phyloP scores from a whole-genome alignment of 1,140 invertebrate genomes.

The Lineus longissimus region DNA sequence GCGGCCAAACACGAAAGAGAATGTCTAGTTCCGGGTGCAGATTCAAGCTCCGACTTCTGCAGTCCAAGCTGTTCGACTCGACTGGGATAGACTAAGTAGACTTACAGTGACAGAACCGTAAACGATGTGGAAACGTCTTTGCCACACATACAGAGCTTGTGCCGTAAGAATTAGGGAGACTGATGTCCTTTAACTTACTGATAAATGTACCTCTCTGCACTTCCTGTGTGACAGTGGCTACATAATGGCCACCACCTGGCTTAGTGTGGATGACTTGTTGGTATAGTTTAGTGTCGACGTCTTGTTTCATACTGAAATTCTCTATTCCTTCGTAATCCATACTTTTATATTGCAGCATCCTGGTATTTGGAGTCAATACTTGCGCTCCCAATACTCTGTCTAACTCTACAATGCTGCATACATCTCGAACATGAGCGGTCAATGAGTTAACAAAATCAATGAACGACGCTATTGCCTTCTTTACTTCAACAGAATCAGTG shows the following conservation, averaged over 20 bases:
- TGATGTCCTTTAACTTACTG: slow-evolving; percentile 71
- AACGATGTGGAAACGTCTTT: neutral
- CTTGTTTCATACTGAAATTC: slow-evolving; percentile 31
- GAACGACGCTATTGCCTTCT: slow-evolving; percentile 58
- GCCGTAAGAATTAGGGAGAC: slow-evolving; percentile 80
- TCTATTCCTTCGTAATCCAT: slow-evolving; percentile 72
- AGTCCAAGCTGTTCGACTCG: too few relatives aligned
- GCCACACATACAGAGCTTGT: slow-evolving; percentile 69
- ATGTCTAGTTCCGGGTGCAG: too few relatives aligned
- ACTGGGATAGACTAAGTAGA: too few relatives aligned
- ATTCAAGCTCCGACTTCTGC: too few relatives aligned
- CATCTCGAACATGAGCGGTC: slow-evolving; percentile 58
- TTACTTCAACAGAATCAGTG: slow-evolving; percentile 46
- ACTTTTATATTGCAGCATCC: slow-evolving; percentile 68
- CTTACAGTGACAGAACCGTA: too few relatives aligned
- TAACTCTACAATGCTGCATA: slow-evolving; percentile 65
- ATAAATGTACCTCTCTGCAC: slow-evolving; percentile 60
- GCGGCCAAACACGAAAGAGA: too few relatives aligned
- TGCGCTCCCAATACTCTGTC: slow-evolving; percentile 65
- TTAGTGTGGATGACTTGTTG: slow-evolving; percentile 65
- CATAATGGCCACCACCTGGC: slow-evolving; percentile 71
- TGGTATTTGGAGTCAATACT: slow-evolving; percentile 62
- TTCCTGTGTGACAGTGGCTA: slow-evolving; percentile 66
- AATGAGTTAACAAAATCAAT: slow-evolving; percentile 64
- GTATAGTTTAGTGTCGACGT: neutral